Percentiles rank a stretch among this genome's conserved stretches.
phyloP scores from a whole-genome alignment of 1,140 invertebrate genomes.

The Alviniconcha marisindica region DNA sequence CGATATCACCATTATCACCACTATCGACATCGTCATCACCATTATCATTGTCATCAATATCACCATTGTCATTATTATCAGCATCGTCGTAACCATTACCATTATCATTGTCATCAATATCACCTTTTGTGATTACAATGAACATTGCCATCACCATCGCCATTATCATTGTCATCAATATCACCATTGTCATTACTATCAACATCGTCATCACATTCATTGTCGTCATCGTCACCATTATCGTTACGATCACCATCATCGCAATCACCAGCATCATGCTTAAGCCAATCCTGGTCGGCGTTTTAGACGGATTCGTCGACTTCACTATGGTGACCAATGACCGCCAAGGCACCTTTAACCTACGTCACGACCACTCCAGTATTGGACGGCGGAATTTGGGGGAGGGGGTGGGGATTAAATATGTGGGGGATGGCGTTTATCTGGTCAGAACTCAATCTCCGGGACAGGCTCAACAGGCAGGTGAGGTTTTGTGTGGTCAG shows the following conservation, averaged over 20 bases:
- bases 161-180: conserved; percentile 7
- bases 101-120: conserved; percentile 1
- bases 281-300: too few relatives aligned
- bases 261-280: neutral
- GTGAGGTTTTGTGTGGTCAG: too few relatives aligned
- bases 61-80: neutral
- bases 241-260: neutral
- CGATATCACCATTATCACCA: neutral
- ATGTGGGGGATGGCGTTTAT: too few relatives aligned
- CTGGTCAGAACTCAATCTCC: too few relatives aligned
- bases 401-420: too few relatives aligned
- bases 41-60: neutral
- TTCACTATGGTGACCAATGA: too few relatives aligned
- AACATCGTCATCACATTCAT: neutral
- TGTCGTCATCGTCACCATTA: neutral
- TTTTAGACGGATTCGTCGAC: too few relatives aligned
- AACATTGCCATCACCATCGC: neutral
- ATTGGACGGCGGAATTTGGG: too few relatives aligned
- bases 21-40: neutral
- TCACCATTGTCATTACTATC: neutral
- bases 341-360: too few relatives aligned
- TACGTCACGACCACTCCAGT: too few relatives aligned
- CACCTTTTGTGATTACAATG: neutral
- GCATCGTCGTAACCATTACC: neutral
- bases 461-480: too few relatives aligned